Evolutionary conservation across 2,888 invertebrate species (phyloP).

Genomic region (Beris morrisii): DNA sequence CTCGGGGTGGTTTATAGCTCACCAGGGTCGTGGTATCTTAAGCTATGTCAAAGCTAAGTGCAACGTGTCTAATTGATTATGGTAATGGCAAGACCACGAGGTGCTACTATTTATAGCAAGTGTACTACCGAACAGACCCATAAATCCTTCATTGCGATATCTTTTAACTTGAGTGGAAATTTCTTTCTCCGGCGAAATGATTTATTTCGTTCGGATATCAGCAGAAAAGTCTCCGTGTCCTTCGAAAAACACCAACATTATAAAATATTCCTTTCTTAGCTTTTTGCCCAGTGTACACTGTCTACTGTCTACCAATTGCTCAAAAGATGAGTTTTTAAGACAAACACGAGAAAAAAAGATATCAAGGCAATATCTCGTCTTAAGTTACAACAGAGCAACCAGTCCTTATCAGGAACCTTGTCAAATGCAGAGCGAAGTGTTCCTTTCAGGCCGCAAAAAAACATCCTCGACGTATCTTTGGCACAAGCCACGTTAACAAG

Average conservation of each 20-base stretch:
- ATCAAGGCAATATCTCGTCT: neutral
- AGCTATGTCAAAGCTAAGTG: too few relatives aligned
- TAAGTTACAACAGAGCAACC: slow-evolving; percentile 22
- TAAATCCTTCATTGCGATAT: slow-evolving; percentile 28
- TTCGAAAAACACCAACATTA: too few relatives aligned
- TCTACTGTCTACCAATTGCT: slow-evolving; percentile 27
- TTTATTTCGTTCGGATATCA: slow-evolving; percentile 21
- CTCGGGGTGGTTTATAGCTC: too few relatives aligned
- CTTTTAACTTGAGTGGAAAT: slow-evolving; percentile 22
- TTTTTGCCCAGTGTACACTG: slow-evolving; percentile 11
- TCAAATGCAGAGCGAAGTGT: slow-evolving; percentile 12
- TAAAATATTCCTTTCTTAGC: too few relatives aligned
- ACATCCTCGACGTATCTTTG: slow-evolving; percentile 17
- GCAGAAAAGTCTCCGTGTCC: slow-evolving; percentile 10
- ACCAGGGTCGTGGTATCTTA: too few relatives aligned
- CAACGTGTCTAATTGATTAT: too few relatives aligned
- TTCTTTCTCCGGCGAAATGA: slow-evolving; percentile 20
- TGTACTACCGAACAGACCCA: neutral
- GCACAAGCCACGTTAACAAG: slow-evolving; percentile 9
- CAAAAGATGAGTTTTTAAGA: slow-evolving; percentile 25
- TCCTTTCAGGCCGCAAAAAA: too few relatives aligned
- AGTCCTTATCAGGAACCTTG: slow-evolving; percentile 24
- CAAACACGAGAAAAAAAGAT: slow-evolving; percentile 1
- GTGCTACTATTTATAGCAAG: too few relatives aligned
- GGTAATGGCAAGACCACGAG: too few relatives aligned